A percentile compares a stretch with the other conserved stretches of the same genome.
phyloP scores from a whole-genome alignment of 2,888 invertebrate genomes.

The Xestia rhomboidea region DNA sequence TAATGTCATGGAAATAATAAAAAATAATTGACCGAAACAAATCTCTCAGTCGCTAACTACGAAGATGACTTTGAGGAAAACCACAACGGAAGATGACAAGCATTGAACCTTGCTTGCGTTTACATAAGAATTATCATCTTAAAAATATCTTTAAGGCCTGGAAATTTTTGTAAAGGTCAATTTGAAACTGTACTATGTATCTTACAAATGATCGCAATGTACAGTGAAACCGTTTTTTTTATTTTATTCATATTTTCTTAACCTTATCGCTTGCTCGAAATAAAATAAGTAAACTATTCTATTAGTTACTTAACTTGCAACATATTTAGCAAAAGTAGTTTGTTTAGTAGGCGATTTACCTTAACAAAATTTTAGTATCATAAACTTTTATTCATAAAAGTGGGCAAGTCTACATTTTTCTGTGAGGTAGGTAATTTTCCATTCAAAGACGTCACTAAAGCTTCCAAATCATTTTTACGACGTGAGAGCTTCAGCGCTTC shows the following conservation, averaged over 20 bases:
- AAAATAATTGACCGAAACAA: slow-evolving; percentile 1
- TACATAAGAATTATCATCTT: slow-evolving; percentile 26
- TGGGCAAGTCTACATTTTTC: too few relatives aligned
- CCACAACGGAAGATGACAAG: slow-evolving; percentile 1
- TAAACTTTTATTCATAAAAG: not conserved
- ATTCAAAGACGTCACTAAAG: not conserved
- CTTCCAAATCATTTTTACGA: not conserved
- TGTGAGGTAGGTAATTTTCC: not conserved
- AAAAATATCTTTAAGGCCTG: slow-evolving; percentile 16
- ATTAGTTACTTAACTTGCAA: not conserved
- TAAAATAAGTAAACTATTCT: not conserved
- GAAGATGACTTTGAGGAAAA: slow-evolving; percentile 32
- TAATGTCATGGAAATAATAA: slow-evolving; percentile 10
- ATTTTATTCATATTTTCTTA: too few relatives aligned
- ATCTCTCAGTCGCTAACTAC: not conserved
- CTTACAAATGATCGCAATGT: not conserved
- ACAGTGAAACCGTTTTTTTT: too few relatives aligned
- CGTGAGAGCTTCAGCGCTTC: not conserved
- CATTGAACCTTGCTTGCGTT: slow-evolving; percentile 23
- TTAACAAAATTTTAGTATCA: not conserved
- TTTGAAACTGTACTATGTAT: not conserved
- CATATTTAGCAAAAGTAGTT: not conserved
- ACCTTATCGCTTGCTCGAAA: not conserved
- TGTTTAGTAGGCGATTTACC: not conserved
- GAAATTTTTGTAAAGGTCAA: slow-evolving; percentile 1